Evolutionary conservation across 1,140 invertebrate genomes (phyloP), one percentile per base, ranked within the genome.

Genomic region (Zaprionus camerounensis): DNA sequence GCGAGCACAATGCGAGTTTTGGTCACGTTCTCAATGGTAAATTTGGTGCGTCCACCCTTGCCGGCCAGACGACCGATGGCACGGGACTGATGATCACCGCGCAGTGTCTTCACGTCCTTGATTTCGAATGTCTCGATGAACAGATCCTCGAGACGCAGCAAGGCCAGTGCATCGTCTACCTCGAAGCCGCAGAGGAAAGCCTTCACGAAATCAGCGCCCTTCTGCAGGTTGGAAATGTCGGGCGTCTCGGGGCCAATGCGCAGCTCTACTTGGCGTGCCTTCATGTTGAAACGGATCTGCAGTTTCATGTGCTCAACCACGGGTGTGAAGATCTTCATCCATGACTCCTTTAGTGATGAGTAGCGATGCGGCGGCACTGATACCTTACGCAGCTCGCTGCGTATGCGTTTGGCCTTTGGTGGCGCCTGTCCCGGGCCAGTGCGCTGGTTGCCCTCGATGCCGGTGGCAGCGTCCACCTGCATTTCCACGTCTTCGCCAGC

Each of bases 1-100:
- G 99, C 99, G 62, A 99, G 93, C 22, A 99, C 98, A 86, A 99
- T 99, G 93, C 99, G 96, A 0, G 99, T 99, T 94, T 99, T 99
- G 11, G 99, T 99, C 0, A 97, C 98, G 94, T 99, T 99, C 94
- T 99, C 99, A 91, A 99, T 99, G 3, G 98, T 99, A 87, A 98
- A 99, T 92, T 99, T 99, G 4, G 98, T 99, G 73, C 97, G 95
- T 22, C 99, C 99, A 70, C 98, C 97, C 94, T 99, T 99, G 0
- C 99, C 99, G 15, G 99, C 99, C 51, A 99, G 94, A 81, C 99
- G 94, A 22, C 99, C 99, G 84, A 99, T 98, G 0, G 99, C 99
- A 93, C 99, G 94, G 24, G 98, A 97, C 71, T 99, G 94, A 93
- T 99, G 99, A 93, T 99, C 99, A 12, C 99, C 98, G 93, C 98